Percentiles rank a stretch among this genome's conserved stretches.
Evolutionary conservation across 1,140 invertebrate species (phyloP).

Genomic region (Nephotettix cincticeps): DNA sequence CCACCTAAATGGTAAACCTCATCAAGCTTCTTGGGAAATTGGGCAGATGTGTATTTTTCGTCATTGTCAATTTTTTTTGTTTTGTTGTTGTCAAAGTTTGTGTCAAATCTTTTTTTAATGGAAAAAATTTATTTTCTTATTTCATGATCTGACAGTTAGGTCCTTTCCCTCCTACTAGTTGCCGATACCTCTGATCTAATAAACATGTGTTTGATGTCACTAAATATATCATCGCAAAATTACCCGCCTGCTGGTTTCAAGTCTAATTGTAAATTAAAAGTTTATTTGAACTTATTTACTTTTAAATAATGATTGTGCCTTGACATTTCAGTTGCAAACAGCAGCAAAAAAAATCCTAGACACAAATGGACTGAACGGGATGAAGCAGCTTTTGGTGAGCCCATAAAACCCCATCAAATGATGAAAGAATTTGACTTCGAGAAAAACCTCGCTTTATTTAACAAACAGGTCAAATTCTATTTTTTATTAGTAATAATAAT

Average conservation of each 20-base stretch:
- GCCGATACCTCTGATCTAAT: no score
- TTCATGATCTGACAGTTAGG: no score
- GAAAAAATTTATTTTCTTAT: no score
- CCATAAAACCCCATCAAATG: constrained; percentile 56
- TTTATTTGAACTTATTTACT: not conserved
- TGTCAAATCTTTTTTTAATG: no score
- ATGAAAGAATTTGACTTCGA: constrained; percentile 90
- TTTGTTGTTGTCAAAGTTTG: no score
- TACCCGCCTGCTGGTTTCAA: not conserved
- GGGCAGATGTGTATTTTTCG: no score
- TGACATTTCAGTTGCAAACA: constrained; percentile 42
- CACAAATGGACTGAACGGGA: constrained; percentile 51
- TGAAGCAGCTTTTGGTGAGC: constrained; percentile 62
- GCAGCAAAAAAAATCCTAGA: constrained; percentile 50
- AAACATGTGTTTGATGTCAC: not conserved
- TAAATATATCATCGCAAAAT: not conserved
- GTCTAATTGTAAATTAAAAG: not conserved
- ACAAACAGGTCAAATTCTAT: constrained; percentile 75
- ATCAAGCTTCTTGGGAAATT: no score
- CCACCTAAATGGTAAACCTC: no score
- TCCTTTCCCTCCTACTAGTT: no score
- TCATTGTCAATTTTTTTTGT: no score
- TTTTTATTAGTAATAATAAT: no score
- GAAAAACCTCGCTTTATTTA: constrained; percentile 87
- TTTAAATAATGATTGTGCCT: not conserved